Evolutionary conservation across 1,140 invertebrate species (phyloP), one percentile per base, ranked within the genome.

Genomic region (Heterodera schachtii): DNA sequence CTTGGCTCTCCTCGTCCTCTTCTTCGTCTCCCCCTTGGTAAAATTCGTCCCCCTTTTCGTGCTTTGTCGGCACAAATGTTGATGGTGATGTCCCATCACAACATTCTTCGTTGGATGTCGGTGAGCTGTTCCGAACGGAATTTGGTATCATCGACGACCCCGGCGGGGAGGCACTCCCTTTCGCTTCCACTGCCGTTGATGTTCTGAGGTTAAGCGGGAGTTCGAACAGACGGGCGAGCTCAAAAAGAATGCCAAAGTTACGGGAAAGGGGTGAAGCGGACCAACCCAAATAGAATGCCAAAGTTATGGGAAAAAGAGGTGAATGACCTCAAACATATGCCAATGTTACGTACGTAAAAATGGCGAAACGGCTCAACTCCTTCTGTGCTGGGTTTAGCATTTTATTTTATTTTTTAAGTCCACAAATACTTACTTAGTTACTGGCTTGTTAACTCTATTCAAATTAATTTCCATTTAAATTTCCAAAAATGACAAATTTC

Each of bases 161-260:
- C 57, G 16, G 16, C 16, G 46, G 66, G 21, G 52, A 41, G 46
- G 43, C 46, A 3, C 64, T 75, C 2, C 64, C 52, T 75, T 16
- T 49, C 41, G 6, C 52, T 75, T 16, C n/a, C 41, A 19, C 31
- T 21, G 43, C 73, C 46, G 57, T 4, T 16, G 66, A 60, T 21
- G 43, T 3, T 74, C 73, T 60, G 4, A 74, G 43, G 43, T 21
- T 71, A 7, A 41, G 2, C 69, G 77, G 77, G 6, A 70, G 31
- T 78, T 78, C 77, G 21, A 78, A 78, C 21, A 78, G 44, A 9
- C 77, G 57, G 21, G 77, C 77, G 9, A 78, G 44, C 77, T 78
- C 9, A 43, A 78, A 67, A 52, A 8, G 49, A 6, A 11, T 52
- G 11, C 11, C 11, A 8, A 8, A 8, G 11, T 52, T 52, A 52